These are phyloP conservation scores for Morelia viridis DNA, from an alignment of 2,797 vertebrate species.

Conservation along the genomic window DNA sequence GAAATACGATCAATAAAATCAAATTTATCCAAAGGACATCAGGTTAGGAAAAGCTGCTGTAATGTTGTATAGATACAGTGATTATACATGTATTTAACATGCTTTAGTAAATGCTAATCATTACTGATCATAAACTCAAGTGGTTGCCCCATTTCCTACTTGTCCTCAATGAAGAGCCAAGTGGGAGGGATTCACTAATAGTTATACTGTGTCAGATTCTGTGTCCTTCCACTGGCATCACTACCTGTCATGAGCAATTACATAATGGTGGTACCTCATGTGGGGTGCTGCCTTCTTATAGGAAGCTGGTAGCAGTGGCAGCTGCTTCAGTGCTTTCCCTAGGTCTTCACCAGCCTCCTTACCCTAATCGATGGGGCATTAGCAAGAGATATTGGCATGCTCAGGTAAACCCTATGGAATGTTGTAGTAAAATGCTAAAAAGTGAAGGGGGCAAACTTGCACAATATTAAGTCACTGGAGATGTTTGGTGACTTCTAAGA, in stretches of 20 bases:
- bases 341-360: background rate
- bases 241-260: background rate
- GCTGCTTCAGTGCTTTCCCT: background rate
- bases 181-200: background rate
- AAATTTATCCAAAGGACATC: too few relatives aligned
- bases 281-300: background rate
- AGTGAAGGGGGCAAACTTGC: background rate
- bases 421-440: background rate
- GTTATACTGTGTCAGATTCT: background rate
- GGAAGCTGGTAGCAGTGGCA: background rate
- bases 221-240: background rate
- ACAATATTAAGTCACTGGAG: background rate
- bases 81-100: background rate
- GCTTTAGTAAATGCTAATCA: background rate
- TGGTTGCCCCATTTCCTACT: background rate
- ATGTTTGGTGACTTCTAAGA: background rate
- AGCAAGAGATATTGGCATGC: too few relatives aligned
- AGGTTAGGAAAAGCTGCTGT: too few relatives aligned
- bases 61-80: background rate
- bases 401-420: background rate
- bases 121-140: background rate
- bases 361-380: too few relatives aligned
- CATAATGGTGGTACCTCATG: background rate
- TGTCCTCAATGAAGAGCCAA: background rate
- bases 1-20: too few relatives aligned